A percentile compares a stretch with the other conserved stretches of the same genome.
These are phyloP conservation scores for Pterophyllum scalare DNA, from an alignment of 2,113 vertebrate genomes.

Conservation along the genomic window DNA sequence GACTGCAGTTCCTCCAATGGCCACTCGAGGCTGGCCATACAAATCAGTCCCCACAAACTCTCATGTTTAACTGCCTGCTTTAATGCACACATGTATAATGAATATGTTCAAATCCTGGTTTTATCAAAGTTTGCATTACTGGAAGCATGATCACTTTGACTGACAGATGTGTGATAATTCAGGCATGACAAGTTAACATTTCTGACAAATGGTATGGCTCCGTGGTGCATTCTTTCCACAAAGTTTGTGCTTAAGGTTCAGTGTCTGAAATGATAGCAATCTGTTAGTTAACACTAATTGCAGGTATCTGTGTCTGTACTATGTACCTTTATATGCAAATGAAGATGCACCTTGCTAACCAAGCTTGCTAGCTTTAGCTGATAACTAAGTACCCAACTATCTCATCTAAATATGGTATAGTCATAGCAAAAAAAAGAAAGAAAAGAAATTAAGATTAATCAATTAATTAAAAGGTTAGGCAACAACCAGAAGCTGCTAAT, in stretches of 20 bases:
- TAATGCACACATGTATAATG: background rate
- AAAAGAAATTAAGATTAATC: too few species aligned
- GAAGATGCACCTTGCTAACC: too few species aligned
- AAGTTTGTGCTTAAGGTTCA: background rate
- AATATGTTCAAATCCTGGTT: background rate
- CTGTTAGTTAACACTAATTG: too few species aligned
- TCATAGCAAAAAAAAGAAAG: background rate
- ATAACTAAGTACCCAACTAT: background rate
- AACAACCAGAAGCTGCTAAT: too few species aligned
- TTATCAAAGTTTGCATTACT: background rate
- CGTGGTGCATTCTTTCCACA: background rate
- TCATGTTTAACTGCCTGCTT: background rate
- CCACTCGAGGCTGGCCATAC: background rate
- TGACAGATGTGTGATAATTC: background rate
- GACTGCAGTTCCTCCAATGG: background rate
- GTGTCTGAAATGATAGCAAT: background rate
- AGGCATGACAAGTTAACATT: background rate
- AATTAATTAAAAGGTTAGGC: too few species aligned
- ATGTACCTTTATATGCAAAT: too few species aligned
- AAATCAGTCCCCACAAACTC: background rate
- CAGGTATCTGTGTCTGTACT: too few species aligned
- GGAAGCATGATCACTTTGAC: too few species aligned
- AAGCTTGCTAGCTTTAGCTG: background rate
- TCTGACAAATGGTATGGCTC: background rate
- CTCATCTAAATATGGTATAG: background rate